A percentile compares a stretch with the other conserved stretches of the same genome.
phyloP scores from a whole-genome alignment of 2,797 vertebrate species.

The Hydrolagus colliei region DNA sequence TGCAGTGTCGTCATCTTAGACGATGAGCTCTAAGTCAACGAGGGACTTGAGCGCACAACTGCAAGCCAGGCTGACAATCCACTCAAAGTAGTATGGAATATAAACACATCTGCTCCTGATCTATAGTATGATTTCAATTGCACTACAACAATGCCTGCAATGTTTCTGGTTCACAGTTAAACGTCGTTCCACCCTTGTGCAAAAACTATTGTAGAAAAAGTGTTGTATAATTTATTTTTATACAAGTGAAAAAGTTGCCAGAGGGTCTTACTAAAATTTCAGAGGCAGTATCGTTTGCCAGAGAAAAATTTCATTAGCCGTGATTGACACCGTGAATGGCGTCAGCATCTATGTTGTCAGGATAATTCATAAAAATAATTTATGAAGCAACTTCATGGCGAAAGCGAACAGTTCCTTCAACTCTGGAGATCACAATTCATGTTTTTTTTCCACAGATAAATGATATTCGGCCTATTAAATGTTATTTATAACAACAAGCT shows the following conservation, averaged over 20 bases:
- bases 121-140: conserved; percentile 3
- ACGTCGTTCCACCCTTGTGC: not conserved
- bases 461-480: not conserved
- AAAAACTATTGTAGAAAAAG: no score
- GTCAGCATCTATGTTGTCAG: not conserved
- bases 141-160: no score
- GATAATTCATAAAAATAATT: no score
- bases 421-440: not conserved
- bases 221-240: no score
- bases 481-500: not conserved
- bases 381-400: no score
- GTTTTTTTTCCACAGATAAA: not conserved
- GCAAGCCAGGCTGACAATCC: not conserved
- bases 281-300: not conserved
- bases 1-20: no score
- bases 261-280: not conserved
- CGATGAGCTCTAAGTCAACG: no score
- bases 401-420: not conserved
- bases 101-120: not conserved
- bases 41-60: no score
- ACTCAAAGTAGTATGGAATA: not conserved
- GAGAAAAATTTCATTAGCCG: not conserved
- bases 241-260: not conserved
- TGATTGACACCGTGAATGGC: not conserved
- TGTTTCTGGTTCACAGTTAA: not conserved